Conservation (phyloP, 37 sponge, comb jelly and placozoan species). For the Geodia barretti region DNA sequence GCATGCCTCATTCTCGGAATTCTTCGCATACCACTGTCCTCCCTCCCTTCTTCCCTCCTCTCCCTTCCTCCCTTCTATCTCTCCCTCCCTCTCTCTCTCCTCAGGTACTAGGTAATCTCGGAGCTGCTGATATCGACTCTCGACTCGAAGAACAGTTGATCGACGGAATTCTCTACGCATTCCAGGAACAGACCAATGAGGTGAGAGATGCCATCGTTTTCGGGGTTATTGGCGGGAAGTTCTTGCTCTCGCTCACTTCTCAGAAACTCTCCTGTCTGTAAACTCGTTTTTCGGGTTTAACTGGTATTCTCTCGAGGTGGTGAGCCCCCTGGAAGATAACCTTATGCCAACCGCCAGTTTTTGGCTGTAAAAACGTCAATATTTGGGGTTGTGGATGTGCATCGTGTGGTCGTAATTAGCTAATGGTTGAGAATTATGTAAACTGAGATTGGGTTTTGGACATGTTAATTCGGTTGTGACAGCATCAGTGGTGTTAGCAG, state of each 20-base stretch:
- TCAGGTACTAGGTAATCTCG: constrained; percentile 88
- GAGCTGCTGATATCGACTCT: constrained; percentile 94
- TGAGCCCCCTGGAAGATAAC: too few relatives aligned
- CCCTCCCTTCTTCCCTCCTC: constrained; percentile 3
- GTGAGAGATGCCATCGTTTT: too few relatives aligned
- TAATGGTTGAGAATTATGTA: neutral
- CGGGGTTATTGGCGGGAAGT: neutral
- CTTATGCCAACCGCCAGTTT: neutral
- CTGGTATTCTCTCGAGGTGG: too few relatives aligned
- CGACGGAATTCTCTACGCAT: constrained; percentile 96
- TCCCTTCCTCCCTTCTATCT: constrained; percentile 16
- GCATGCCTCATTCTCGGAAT: neutral
- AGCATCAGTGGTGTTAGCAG: neutral
- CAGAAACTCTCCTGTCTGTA: too few relatives aligned
- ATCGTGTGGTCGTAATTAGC: neutral
- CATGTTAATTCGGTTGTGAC: neutral
- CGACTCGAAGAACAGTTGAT: constrained; percentile 97
- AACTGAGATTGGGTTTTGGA: neutral
- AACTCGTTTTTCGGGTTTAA: too few relatives aligned
- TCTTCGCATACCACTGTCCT: neutral
- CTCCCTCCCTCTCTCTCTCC: neutral
- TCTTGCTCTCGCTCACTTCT: neutral
- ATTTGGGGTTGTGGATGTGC: too few relatives aligned
- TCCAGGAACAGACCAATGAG: constrained; percentile 90
- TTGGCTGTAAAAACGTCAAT: too few relatives aligned